Evolutionary conservation across 1,140 invertebrate species (phyloP).

Genomic region (Maniola jurtina): DNA sequence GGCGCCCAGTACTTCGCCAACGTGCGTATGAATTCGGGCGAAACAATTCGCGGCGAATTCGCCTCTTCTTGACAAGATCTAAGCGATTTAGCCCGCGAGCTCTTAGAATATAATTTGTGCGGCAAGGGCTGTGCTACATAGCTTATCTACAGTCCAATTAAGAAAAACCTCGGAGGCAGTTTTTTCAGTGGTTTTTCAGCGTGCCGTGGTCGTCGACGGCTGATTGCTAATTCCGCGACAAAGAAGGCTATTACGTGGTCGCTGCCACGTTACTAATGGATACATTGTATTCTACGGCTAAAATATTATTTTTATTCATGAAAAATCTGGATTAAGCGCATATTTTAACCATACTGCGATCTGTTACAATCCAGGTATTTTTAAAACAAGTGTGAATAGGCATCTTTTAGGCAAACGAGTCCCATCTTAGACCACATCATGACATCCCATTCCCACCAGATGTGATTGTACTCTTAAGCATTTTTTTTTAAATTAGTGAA

Average conservation of each 20-base stretch:
- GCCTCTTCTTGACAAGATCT: too few species aligned
- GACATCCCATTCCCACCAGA: too few species aligned
- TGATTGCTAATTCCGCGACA: conserved; percentile 71
- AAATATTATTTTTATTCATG: conserved; percentile 32
- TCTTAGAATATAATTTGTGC: conserved; percentile 41
- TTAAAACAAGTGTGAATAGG: too few species aligned
- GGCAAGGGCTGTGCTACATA: conserved; percentile 47
- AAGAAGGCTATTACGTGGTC: conserved; percentile 54
- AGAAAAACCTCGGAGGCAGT: conserved; percentile 53
- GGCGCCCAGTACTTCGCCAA: too few species aligned
- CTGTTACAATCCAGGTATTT: too few species aligned
- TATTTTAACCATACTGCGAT: conserved; percentile 17
- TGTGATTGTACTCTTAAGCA: too few species aligned
- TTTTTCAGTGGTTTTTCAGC: conserved; percentile 38
- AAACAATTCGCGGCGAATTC: too few species aligned
- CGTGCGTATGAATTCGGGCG: too few species aligned
- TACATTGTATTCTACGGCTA: conserved; percentile 37
- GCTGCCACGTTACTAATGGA: conserved; percentile 45
- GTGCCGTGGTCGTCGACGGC: conserved; percentile 36
- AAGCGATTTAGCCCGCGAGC: not conserved
- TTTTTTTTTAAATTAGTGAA: too few species aligned
- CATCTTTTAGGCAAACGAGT: too few species aligned
- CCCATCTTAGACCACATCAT: too few species aligned
- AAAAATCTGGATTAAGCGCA: conserved; percentile 7
- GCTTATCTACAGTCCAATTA: conserved; percentile 62